These are phyloP conservation scores for Eueremaeus valkanovi DNA, from an alignment of 2,888 invertebrate genomes.

Conservation along the genomic window DNA sequence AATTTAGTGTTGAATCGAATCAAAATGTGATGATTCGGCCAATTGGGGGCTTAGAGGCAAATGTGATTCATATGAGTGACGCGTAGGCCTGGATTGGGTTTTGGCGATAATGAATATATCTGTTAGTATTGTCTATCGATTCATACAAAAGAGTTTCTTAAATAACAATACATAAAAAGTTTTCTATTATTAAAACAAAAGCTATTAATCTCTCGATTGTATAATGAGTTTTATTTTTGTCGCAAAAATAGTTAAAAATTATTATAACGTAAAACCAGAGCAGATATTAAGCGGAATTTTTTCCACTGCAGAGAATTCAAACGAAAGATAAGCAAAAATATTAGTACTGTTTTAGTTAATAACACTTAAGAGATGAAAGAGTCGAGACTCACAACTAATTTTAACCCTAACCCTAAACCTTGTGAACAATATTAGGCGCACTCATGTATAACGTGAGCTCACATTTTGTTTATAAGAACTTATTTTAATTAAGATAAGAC, in stretches of 20 bases:
- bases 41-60: background rate
- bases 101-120: too few relatives aligned
- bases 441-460: background rate
- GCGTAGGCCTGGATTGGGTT: too few relatives aligned
- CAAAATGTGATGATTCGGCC: conserved; percentile 1
- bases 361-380: background rate
- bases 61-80: background rate
- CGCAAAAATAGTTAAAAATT: too few relatives aligned
- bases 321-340: background rate
- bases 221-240: too few relatives aligned
- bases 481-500: conserved; percentile 15
- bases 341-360: background rate
- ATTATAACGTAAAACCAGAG: too few relatives aligned
- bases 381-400: background rate
- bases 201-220: too few relatives aligned
- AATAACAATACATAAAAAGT: too few relatives aligned
- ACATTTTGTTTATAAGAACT: background rate
- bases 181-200: too few relatives aligned
- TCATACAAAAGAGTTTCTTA: too few relatives aligned
- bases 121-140: too few relatives aligned
- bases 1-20: background rate
- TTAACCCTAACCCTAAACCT: background rate
- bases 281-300: too few relatives aligned
- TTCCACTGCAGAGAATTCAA: background rate
- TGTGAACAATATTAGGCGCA: background rate